Evolutionary conservation across 2,113 vertebrate species (phyloP).

Genomic region (Nyctibius bracteatus): DNA sequence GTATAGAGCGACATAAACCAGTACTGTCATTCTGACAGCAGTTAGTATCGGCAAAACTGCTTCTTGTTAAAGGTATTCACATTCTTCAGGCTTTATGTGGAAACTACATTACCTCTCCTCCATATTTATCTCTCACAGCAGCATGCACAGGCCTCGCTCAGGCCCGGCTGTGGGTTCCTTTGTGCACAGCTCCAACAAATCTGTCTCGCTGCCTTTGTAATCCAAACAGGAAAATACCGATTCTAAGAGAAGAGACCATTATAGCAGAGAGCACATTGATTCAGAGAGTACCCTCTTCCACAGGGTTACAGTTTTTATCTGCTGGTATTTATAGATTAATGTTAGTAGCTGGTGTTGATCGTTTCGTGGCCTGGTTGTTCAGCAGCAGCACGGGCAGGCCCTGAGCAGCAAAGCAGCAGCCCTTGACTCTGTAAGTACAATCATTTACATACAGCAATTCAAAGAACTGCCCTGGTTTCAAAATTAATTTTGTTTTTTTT

Average conservation of each 20-base stretch:
- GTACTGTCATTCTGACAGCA: not conserved
- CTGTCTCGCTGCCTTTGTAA: not conserved
- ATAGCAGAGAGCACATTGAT: not conserved
- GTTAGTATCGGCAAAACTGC: not conserved
- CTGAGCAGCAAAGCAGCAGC: not conserved
- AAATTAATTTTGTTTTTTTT: not conserved
- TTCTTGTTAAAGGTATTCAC: not conserved
- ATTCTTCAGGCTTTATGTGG: not conserved
- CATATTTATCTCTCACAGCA: not conserved
- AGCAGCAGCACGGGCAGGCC: not conserved
- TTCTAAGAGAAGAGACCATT: not conserved
- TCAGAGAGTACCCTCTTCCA: not conserved
- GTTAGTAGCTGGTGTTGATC: fast-evolving
- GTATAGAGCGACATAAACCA: not conserved
- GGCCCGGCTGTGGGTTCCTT: fast-evolving
- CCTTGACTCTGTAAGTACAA: fast-evolving
- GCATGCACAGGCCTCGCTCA: fast-evolving
- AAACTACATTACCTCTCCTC: fast-evolving
- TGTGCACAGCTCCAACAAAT: not conserved
- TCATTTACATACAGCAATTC: too few species aligned
- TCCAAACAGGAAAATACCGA: not conserved
- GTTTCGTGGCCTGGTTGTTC: not conserved
- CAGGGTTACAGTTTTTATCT: not conserved
- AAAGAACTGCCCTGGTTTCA: fast-evolving
- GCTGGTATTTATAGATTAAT: not conserved